A percentile compares a stretch with the other conserved stretches of the same genome.
Conservation (phyloP, 2,797 vertebrate genomes). For the Ataeniobius toweri region DNA sequence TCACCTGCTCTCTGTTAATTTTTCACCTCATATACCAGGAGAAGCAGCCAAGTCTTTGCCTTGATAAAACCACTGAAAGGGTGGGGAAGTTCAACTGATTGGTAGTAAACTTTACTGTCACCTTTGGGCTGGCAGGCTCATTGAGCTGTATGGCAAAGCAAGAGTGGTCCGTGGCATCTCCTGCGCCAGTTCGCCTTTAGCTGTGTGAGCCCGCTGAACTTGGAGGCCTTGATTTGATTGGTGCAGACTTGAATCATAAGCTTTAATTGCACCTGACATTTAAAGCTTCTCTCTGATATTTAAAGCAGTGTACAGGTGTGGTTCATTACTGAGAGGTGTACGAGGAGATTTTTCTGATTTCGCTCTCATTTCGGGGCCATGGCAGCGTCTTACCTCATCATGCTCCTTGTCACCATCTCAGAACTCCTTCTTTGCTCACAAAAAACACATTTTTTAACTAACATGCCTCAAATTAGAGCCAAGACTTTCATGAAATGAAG, state of each 20-base stretch:
- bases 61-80: constrained; percentile 53
- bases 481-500: constrained; percentile 49
- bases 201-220: constrained; percentile 73
- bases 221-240: constrained; percentile 83
- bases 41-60: constrained; percentile 56
- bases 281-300: constrained; percentile 85
- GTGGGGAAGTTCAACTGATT: constrained; percentile 67
- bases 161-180: constrained; percentile 57
- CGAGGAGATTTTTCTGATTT: constrained; percentile 71
- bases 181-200: constrained; percentile 64
- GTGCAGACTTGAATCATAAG: constrained; percentile 83
- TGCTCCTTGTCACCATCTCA: constrained; percentile 57
- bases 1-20: constrained; percentile 33
- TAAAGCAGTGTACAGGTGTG: constrained; percentile 87
- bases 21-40: constrained; percentile 55
- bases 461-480: constrained; percentile 63
- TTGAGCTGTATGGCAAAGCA: constrained; percentile 57
- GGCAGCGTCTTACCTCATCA: constrained; percentile 74
- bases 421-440: constrained; percentile 48
- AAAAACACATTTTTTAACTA: constrained; percentile 43
- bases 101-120: constrained; percentile 75
- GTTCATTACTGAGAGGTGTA: constrained; percentile 81
- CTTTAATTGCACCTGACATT: constrained; percentile 89
- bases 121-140: constrained; percentile 66
- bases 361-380: constrained; percentile 57